Percentiles rank a stretch among this genome's conserved stretches.
Evolutionary conservation across 2,888 invertebrate species (phyloP).

Genomic region (Ethmia dodecea): DNA sequence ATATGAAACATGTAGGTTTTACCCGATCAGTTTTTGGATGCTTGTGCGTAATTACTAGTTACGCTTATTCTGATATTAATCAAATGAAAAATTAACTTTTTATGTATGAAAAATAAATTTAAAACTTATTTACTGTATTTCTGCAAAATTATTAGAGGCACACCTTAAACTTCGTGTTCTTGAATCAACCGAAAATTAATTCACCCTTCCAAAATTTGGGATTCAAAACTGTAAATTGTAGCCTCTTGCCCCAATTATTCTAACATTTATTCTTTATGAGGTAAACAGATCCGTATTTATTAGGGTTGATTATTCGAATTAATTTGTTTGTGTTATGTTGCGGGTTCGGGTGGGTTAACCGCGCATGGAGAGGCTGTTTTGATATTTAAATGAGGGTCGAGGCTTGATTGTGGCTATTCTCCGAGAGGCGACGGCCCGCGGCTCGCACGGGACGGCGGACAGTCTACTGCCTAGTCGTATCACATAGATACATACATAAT

Average conservation of each 20-base stretch:
- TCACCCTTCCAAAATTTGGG: constrained; percentile 62
- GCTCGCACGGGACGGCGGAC: too few relatives aligned
- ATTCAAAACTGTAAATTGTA: constrained; percentile 67
- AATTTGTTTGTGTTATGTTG: constrained; percentile 76
- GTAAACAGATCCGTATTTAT: constrained; percentile 75
- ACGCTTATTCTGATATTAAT: too few relatives aligned
- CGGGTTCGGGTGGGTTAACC: constrained; percentile 46
- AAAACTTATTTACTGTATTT: not conserved
- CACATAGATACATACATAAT: too few relatives aligned
- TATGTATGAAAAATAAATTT: too few relatives aligned
- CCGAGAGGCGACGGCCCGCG: too few relatives aligned
- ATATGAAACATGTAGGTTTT: too few relatives aligned
- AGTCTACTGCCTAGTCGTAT: too few relatives aligned
- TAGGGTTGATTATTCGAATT: constrained; percentile 75
- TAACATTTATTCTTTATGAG: constrained; percentile 73
- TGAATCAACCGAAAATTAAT: constrained; percentile 54
- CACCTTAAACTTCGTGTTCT: constrained; percentile 50
- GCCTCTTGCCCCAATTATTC: constrained; percentile 71
- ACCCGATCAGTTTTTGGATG: too few relatives aligned
- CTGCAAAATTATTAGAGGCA: constrained; percentile 3
- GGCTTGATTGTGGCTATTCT: constrained; percentile 61
- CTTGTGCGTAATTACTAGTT: too few relatives aligned
- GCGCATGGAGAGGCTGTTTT: constrained; percentile 65
- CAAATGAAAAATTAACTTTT: too few relatives aligned
- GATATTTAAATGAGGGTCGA: constrained; percentile 73